Evolutionary conservation across 2,113 vertebrate genomes (phyloP).

Genomic region (Syngnathoides biaculeatus): DNA sequence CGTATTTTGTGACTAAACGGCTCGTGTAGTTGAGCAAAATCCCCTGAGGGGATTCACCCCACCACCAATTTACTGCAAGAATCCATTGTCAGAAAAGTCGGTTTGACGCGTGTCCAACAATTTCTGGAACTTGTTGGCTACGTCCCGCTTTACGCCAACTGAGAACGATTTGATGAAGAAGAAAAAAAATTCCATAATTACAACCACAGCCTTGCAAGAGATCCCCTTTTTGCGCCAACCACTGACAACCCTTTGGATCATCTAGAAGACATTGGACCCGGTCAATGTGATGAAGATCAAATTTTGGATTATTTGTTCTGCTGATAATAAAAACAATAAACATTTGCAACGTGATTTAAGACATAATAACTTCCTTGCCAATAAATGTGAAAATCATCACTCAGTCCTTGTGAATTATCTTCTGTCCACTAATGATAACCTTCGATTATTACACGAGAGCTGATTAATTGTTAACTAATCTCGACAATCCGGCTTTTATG

Average conservation of each 20-base stretch:
- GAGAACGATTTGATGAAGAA: background rate
- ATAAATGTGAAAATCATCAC: background rate
- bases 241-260: background rate
- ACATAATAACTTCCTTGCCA: background rate
- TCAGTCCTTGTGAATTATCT: background rate
- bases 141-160: background rate
- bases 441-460: background rate
- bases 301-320: background rate
- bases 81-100: constrained; percentile 3
- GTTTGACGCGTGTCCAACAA: constrained; percentile 5
- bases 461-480: background rate
- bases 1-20: background rate
- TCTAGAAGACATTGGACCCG: background rate
- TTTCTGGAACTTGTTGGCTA: background rate
- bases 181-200: background rate
- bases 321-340: background rate
- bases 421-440: background rate
- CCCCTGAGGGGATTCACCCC: background rate
- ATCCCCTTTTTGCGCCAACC: background rate
- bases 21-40: constrained; percentile 3
- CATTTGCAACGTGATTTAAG: background rate
- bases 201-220: background rate
- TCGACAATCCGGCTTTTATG: background rate
- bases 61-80: background rate
- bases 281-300: background rate